Percentiles rank a stretch among this genome's conserved stretches.
Conservation (phyloP, 2,113 vertebrate species). For the Leptodactylus fuscus region DNA sequence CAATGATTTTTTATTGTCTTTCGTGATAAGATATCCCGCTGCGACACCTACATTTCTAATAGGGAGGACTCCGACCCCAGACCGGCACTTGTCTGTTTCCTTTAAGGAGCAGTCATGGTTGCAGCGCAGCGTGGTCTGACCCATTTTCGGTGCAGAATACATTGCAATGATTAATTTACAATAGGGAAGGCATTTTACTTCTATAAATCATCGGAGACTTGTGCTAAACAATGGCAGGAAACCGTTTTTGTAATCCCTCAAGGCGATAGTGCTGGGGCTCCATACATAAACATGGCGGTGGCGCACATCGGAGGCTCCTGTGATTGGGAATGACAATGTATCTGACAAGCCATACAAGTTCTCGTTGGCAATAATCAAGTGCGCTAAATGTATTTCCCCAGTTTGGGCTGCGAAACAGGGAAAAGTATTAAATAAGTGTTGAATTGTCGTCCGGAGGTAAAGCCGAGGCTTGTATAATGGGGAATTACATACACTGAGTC, state of each 20-base stretch:
- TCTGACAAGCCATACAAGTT: background rate
- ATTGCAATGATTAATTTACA: constrained; percentile 9
- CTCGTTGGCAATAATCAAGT: background rate
- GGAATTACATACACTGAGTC: background rate
- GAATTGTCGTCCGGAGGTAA: background rate
- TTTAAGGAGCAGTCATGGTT: background rate
- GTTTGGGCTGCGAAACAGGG: background rate
- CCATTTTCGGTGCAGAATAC: constrained; percentile 10
- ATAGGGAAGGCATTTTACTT: background rate
- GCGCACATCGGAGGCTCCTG: background rate
- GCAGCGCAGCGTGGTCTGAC: constrained; percentile 5
- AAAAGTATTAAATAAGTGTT: background rate
- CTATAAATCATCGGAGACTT: background rate
- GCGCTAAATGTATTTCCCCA: background rate
- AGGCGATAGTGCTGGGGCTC: background rate
- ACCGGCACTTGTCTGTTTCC: background rate
- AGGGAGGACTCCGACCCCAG: background rate
- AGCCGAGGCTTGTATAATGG: background rate
- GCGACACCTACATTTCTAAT: too few relatives aligned
- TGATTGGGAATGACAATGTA: background rate
- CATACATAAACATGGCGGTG: background rate
- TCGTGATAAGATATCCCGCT: too few relatives aligned
- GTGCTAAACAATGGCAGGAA: background rate
- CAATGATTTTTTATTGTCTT: too few relatives aligned
- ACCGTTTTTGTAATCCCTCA: background rate